Base-by-base conservation (phyloP, 2,888 invertebrate genomes). In the Limenitis camilla region DNA sequence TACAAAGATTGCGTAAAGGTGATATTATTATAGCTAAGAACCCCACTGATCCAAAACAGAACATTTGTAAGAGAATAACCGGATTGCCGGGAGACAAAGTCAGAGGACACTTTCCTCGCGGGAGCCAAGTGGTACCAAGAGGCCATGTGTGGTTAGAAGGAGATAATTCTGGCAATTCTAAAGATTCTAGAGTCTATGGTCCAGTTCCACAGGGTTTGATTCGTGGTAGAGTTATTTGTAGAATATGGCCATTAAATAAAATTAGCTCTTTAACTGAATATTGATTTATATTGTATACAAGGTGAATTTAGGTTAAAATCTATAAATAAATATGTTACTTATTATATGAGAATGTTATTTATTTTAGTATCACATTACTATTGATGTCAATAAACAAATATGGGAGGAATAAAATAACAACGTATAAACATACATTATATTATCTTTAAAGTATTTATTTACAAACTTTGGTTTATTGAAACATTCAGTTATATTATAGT, bases 111-210 rank as follows among this genome's bases (percentile, higher is more conserved):
- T 84, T 82, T 61, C 74, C 78, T 33, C 72, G 67, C 55, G 68
- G 76, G 33, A 76, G 82, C 54, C 85, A 91, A 61, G 71, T 90
- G 72, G 92, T 96, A 39, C 96, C 96, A 0, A 85, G 88, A 63
- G 96, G 96, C 2, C 94, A 96, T 78, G 93, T 97, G 0, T 97
- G 97, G 97, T 79, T 97, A 54, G 95, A 96, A 83, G 97, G 98
- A 11, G 97, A 98, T 72, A 98, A 98, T 77, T 88, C 88, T 8
- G 77, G 76, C 48, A 95, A 96, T 80, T 97, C 97, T 6, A 90
- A 92, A 0, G 98, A 98, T 81, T 97, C 97, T 1, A 89, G 96
- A 62, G 84, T 87, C 6, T 97, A 95, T 79, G 98, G 97, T 0
- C 93, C 97, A 5, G 93, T 98, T 19, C 97, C 97, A 0, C 90